Percentiles rank a stretch among this genome's conserved stretches.
phyloP scores from a whole-genome alignment of 2,797 vertebrate genomes.

The Dendrocincla fuliginosa region DNA sequence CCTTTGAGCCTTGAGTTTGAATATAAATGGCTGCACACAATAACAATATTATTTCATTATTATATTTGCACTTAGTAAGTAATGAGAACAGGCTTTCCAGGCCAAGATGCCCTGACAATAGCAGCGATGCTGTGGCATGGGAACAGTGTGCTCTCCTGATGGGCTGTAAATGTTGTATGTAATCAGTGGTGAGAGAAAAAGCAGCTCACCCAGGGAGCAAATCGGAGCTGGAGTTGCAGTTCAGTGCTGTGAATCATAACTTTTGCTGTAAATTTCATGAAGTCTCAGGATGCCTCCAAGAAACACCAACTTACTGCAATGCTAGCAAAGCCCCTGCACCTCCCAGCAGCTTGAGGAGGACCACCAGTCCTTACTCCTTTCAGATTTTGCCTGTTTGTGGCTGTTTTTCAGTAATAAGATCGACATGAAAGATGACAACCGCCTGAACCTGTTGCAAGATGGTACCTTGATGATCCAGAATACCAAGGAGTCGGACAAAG shows the following conservation, averaged over 20 bases:
- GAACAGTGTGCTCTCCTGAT: not conserved
- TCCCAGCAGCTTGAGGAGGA: not conserved
- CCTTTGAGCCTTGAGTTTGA: not conserved
- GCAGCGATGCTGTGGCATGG: not conserved
- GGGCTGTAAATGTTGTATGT: not conserved
- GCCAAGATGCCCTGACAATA: not conserved
- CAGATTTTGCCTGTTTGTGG: not conserved
- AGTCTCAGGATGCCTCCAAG: not conserved
- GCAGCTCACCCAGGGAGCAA: not conserved
- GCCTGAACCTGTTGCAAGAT: slow-evolving; percentile 73
- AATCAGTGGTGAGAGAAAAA: not conserved
- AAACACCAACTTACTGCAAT: not conserved
- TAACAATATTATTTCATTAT: not conserved
- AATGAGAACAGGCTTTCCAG: not conserved
- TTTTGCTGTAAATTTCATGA: not conserved
- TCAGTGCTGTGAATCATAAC: not conserved
- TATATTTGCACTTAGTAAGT: not conserved
- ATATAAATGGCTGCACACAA: not conserved
- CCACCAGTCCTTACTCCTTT: not conserved
- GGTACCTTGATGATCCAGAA: slow-evolving; percentile 79
- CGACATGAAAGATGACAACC: slow-evolving; percentile 72
- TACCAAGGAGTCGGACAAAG: slow-evolving; percentile 76
- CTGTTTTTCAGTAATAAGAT: slow-evolving; percentile 71
- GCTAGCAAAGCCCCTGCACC: not conserved
- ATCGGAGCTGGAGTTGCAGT: not conserved